Base-by-base conservation (phyloP, 2,113 vertebrate genomes). In the Tetrax tetrax region DNA sequence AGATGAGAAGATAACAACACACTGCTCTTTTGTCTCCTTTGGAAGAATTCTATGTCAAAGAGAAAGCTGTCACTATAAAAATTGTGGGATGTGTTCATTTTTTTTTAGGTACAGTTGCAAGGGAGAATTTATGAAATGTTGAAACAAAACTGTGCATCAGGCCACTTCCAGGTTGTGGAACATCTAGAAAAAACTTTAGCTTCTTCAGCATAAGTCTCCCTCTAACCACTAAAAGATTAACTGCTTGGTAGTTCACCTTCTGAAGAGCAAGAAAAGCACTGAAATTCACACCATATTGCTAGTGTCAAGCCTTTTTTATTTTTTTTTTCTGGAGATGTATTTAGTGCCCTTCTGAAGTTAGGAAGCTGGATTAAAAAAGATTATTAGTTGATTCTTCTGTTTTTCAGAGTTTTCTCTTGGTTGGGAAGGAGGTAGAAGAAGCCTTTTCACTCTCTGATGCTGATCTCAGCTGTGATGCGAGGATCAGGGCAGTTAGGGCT, bases 241-340 rank as follows among this genome's bases (percentile, higher is more conserved):
- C 21, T 12, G 14, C 0, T 0, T 20, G 4, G 4, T 31, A 69
- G 27, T 35, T 83, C 6, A 35, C 5, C 12, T 35, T 5, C 8
- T 61, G 37, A 81, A 87, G 27, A 79, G 23, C 5, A 76, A 53
- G 54, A 72, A 70, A 66, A 50, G 5, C 33, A 43, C 19, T 9
- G 43, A 79, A 60, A 60, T 63, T 65, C 50, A 43, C 12, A 66
- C n/a, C 0, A 3, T 29, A 33, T 45, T 61, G 27, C 69, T 64
- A 66, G 15, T 51, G 22, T 53, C 0, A 1, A 69, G 11, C 2
- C 2, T 48, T 78, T 86, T 95, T 23, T 22, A 19, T 20, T 50
- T 47, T 56, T n/a, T 35, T 37, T 35, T 41, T 4, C 31, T 53
- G 14, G 8, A 14, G 18, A 47, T 60, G 20, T 17, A 56, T n/a